Conservation (phyloP, 2,797 vertebrate species). For the Etheostoma nigrum region DNA sequence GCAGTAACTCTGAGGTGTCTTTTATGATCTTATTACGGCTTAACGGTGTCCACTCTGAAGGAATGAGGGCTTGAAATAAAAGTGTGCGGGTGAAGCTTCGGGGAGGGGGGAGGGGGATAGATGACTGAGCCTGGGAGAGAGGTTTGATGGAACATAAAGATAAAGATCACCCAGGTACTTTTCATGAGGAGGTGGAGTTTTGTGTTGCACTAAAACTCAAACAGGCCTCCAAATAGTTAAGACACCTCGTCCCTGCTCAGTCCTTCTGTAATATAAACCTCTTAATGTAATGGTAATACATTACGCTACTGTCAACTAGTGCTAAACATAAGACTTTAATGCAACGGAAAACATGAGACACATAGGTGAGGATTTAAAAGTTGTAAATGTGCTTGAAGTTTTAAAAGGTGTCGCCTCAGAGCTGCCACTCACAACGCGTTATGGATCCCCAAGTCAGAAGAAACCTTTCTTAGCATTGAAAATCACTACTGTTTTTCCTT, state of each 20-base stretch:
- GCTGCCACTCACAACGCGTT: constrained; percentile 8
- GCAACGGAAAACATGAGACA: background rate
- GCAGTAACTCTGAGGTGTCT: constrained; percentile 64
- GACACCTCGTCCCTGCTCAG: background rate
- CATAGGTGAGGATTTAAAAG: background rate
- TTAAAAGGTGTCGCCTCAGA: constrained; percentile 10
- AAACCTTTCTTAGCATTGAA: constrained; percentile 1
- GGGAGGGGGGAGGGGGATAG: constrained; percentile 20
- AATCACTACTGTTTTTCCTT: background rate
- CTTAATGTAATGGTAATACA: background rate
- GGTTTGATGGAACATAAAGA: constrained; percentile 53
- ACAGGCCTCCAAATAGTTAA: background rate
- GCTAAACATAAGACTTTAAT: constrained; percentile 5
- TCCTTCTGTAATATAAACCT: background rate
- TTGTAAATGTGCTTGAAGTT: constrained; percentile 2
- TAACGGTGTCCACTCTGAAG: constrained; percentile 65
- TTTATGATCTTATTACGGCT: constrained; percentile 74
- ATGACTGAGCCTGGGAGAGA: background rate
- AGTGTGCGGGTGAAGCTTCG: constrained; percentile 34
- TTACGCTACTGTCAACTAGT: background rate
- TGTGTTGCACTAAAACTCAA: constrained; percentile 9
- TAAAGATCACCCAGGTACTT: constrained; percentile 48
- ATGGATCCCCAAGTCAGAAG: constrained; percentile 17
- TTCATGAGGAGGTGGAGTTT: constrained; percentile 6
- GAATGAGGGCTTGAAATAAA: constrained; percentile 52